phyloP scores from a whole-genome alignment of 2,888 invertebrate species.

The Heliconius cydno region DNA sequence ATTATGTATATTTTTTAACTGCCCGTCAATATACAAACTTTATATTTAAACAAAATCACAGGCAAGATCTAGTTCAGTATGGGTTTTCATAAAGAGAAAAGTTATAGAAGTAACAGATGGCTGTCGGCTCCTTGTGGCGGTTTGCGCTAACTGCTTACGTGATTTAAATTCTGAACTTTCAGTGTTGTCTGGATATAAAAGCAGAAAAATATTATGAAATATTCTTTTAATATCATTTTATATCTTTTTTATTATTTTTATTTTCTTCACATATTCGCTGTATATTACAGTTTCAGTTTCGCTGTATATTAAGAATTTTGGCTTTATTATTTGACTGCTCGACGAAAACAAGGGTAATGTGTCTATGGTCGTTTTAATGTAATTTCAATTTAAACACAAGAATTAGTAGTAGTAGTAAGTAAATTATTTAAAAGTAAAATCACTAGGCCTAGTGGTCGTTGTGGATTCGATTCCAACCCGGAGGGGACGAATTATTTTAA shows the following conservation, averaged over 20 bases:
- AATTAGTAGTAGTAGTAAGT: too few species aligned
- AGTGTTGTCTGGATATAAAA: slow-evolving; percentile 15
- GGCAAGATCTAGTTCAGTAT: background rate
- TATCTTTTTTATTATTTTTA: background rate
- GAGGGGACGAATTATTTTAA: too few species aligned
- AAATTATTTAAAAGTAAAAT: too few species aligned
- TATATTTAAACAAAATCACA: background rate
- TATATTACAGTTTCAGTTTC: background rate
- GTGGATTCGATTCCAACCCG: too few species aligned
- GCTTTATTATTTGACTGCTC: background rate
- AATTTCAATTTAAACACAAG: too few species aligned
- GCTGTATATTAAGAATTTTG: background rate
- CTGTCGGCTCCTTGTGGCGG: slow-evolving; percentile 25
- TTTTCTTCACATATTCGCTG: background rate
- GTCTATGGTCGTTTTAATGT: background rate
- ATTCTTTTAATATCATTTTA: slow-evolving; percentile 6
- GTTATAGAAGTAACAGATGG: slow-evolving; percentile 32
- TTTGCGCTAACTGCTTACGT: slow-evolving; percentile 28
- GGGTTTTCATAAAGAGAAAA: slow-evolving; percentile 19
- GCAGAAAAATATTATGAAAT: background rate
- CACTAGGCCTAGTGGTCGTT: too few species aligned
- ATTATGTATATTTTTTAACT: too few species aligned
- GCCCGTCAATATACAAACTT: background rate
- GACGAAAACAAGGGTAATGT: background rate
- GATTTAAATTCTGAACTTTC: slow-evolving; percentile 31